A percentile compares a stretch with the other conserved stretches of the same genome.
phyloP scores from a whole-genome alignment of 1,140 invertebrate genomes.

The Drosophila willistoni region DNA sequence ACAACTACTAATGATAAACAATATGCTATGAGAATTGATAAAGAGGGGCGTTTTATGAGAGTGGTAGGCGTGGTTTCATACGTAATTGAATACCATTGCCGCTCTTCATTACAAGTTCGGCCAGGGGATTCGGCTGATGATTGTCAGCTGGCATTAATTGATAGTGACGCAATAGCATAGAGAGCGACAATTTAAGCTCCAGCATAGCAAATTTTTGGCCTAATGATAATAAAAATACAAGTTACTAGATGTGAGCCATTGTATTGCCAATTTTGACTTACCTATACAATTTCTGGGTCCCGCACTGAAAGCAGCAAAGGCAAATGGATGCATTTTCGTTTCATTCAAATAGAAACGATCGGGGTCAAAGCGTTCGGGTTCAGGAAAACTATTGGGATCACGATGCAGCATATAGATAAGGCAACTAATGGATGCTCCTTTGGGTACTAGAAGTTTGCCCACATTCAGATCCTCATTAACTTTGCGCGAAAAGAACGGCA shows the following conservation, averaged over 20 bases:
- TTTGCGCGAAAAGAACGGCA: conserved; percentile 87
- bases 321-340: conserved; percentile 83
- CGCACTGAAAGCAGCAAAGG: conserved; percentile 87
- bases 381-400: conserved; percentile 85
- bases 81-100: conserved; percentile 81
- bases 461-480: conserved; percentile 84
- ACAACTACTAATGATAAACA: neutral
- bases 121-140: conserved; percentile 60
- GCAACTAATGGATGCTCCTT: conserved; percentile 83
- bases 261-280: conserved; percentile 53
- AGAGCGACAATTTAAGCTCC: conserved; percentile 83
- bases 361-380: conserved; percentile 89
- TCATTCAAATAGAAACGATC: conserved; percentile 87
- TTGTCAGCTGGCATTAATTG: conserved; percentile 73
- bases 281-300: conserved; percentile 89
- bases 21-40: neutral
- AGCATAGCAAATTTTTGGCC: conserved; percentile 84
- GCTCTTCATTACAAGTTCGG: conserved; percentile 82
- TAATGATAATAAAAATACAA: conserved; percentile 20
- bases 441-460: conserved; percentile 83
- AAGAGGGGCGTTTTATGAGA: neutral
- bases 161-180: conserved; percentile 79
- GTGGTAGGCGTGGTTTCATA: conserved; percentile 54
- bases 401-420: conserved; percentile 85
- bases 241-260: neutral